These are phyloP conservation scores for Semotilus atromaculatus DNA, from an alignment of 2,797 vertebrate species.

Conservation along the genomic window DNA sequence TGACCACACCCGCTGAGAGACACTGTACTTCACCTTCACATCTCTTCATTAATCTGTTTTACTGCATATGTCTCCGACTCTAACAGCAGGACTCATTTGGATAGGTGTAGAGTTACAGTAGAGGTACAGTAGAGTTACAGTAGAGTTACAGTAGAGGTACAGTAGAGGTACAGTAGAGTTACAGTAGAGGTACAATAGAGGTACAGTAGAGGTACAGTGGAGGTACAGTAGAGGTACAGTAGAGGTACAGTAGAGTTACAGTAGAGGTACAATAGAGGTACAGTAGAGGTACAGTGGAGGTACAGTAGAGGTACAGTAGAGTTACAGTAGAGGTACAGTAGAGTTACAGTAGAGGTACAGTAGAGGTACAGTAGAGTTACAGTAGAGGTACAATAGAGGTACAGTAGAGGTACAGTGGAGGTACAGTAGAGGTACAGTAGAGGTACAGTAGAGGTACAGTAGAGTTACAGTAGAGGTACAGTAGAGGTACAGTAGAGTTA, in stretches of 20 bases:
- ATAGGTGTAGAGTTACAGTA: not conserved
- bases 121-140: not conserved
- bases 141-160: not conserved
- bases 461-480: not conserved
- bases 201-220: not conserved
- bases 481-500: no score
- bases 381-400: not conserved
- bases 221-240: not conserved
- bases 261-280: not conserved
- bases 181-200: not conserved
- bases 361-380: not conserved
- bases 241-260: not conserved
- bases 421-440: not conserved
- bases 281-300: no score
- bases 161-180: no score
- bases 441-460: not conserved
- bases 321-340: not conserved
- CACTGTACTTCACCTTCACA: no score
- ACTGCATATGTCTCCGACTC: not conserved
- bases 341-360: not conserved
- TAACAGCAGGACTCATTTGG: not conserved
- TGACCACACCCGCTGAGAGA: conserved; percentile 56
- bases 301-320: not conserved
- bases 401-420: no score
- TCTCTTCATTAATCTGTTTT: no score